Conservation (phyloP, 2,888 invertebrate species). For the Helicoverpa assulta region DNA sequence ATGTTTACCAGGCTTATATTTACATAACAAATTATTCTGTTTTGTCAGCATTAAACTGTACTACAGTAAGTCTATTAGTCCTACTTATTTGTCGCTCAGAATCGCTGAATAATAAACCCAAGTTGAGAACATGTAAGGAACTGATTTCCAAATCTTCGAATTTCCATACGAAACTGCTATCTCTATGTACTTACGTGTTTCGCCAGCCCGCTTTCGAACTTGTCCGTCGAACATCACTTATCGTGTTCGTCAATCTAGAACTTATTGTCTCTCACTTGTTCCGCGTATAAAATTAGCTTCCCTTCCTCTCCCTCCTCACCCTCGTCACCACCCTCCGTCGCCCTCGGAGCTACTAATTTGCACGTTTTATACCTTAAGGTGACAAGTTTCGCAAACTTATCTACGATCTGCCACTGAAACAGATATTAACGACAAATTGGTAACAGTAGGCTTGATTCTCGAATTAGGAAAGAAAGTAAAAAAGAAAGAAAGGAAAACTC, state of each 20-base stretch:
- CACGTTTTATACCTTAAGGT: slow-evolving; percentile 17
- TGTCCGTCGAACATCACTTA: slow-evolving; percentile 42
- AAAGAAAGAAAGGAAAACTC: slow-evolving; percentile 16
- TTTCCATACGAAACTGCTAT: neutral
- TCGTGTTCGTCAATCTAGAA: slow-evolving; percentile 43
- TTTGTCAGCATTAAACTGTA: no score
- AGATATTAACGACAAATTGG: slow-evolving; percentile 15
- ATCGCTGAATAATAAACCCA: no score
- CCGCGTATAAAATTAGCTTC: slow-evolving; percentile 53
- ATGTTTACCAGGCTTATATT: no score
- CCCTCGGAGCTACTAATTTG: slow-evolving; percentile 26
- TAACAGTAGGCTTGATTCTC: slow-evolving; percentile 17
- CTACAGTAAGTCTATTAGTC: no score
- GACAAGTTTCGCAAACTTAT: slow-evolving; percentile 31
- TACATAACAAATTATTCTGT: no score
- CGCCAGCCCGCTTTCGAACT: slow-evolving; percentile 7
- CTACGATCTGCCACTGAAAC: slow-evolving; percentile 3
- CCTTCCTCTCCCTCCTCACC: neutral
- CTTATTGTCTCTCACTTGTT: slow-evolving; percentile 50
- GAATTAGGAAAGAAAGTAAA: neutral
- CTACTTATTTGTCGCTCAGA: no score
- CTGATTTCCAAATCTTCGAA: no score
- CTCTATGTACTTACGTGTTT: neutral
- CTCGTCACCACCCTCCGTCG: neutral
- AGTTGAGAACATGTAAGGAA: no score